Evolutionary conservation across 2,888 invertebrate genomes (phyloP).

Genomic region (Drosophila basisetae): DNA sequence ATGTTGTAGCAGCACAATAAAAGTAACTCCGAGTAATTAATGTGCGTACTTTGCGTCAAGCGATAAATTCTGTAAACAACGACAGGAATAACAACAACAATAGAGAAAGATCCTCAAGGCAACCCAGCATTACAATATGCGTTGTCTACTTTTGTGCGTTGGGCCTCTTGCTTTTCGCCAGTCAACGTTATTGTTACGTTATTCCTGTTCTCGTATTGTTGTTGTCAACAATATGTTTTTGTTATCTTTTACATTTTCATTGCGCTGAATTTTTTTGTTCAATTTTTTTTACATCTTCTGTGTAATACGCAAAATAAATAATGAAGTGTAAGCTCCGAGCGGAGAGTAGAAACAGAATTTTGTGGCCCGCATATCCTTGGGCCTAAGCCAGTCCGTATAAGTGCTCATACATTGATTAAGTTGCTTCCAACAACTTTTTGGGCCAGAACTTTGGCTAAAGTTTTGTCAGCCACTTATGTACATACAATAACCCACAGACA

Average conservation of each 20-base stretch:
- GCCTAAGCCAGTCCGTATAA: conserved; percentile 61
- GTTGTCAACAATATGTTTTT: conserved; percentile 79
- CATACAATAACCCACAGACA: conserved; percentile 56
- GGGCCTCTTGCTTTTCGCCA: conserved; percentile 21
- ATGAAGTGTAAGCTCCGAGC: conserved; percentile 67
- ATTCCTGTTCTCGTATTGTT: conserved; percentile 48
- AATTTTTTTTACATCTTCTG: conserved; percentile 12
- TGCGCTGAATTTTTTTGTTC: conserved; percentile 39
- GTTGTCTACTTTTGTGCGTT: conserved; percentile 70
- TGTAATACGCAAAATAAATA: conserved; percentile 61
- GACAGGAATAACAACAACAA: conserved; percentile 33
- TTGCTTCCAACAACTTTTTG: conserved; percentile 52
- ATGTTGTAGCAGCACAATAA: conserved; percentile 73
- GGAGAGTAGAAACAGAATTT: conserved; percentile 11
- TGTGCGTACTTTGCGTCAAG: conserved; percentile 79
- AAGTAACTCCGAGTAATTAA: conserved; percentile 81
- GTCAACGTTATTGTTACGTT: conserved; percentile 25
- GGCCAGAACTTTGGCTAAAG: conserved; percentile 60
- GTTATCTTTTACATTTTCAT: conserved; percentile 79
- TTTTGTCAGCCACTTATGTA: conserved; percentile 73
- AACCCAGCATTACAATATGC: conserved; percentile 41
- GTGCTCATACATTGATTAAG: conserved; percentile 77
- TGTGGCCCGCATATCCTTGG: conserved; percentile 38
- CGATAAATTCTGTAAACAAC: conserved; percentile 71
- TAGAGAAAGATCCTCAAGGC: conserved; percentile 42